Evolutionary conservation across 2,888 invertebrate species (phyloP).

Genomic region (Blera fallax): DNA sequence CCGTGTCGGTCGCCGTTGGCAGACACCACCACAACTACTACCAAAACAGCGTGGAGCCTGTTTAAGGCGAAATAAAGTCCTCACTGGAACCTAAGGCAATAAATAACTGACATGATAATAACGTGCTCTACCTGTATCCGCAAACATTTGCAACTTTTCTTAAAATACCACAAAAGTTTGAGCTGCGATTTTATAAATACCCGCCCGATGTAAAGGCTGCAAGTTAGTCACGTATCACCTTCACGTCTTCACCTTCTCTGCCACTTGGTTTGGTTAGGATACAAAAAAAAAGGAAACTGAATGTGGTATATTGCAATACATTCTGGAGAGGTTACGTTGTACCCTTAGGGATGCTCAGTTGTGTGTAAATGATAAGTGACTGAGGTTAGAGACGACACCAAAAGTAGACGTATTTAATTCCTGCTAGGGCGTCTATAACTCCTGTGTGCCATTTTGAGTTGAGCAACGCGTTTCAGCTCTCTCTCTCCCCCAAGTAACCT

Average conservation of each 20-base stretch:
- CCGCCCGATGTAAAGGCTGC: background rate
- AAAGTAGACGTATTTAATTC: no score
- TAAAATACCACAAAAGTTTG: slow-evolving; percentile 26
- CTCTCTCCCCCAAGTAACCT: no score
- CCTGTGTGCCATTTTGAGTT: no score
- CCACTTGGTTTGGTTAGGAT: no score
- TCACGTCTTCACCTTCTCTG: background rate
- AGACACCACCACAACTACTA: background rate
- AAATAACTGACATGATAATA: slow-evolving; percentile 57
- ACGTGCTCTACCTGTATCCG: slow-evolving; percentile 14
- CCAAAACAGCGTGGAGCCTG: background rate
- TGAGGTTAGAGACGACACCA: no score
- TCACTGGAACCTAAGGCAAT: slow-evolving; percentile 15
- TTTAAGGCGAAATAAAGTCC: slow-evolving; percentile 46
- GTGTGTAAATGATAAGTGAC: no score
- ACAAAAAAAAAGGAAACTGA: no score
- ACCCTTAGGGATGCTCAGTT: no score
- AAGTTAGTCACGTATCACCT: background rate
- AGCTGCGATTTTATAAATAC: slow-evolving; percentile 19
- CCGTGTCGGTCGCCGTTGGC: background rate
- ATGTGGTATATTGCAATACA: no score
- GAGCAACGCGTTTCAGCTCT: no score
- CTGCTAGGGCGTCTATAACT: no score
- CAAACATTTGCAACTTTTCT: slow-evolving; percentile 13
- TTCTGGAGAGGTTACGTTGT: no score